Conservation (phyloP, 2,797 vertebrate genomes). For the Xiphorhynchus erythropygius region DNA sequence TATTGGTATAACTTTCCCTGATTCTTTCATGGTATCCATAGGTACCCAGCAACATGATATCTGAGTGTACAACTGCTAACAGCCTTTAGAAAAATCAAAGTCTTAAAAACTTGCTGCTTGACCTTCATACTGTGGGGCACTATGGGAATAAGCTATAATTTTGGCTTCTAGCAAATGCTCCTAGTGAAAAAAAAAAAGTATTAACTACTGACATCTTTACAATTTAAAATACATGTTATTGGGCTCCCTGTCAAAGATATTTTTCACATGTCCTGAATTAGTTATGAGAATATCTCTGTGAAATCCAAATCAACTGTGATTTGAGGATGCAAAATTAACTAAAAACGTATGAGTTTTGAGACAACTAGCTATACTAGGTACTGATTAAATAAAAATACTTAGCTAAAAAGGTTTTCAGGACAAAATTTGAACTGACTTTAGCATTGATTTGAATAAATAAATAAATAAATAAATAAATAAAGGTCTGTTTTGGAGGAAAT, state of each 20-base stretch:
- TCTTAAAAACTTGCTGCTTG: neutral
- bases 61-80: neutral
- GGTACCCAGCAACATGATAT: neutral
- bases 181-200: neutral
- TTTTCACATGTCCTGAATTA: neutral
- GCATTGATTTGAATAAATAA: neutral
- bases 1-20: neutral
- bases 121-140: neutral
- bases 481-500: neutral
- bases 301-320: neutral
- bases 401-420: neutral
- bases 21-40: neutral
- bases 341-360: neutral
- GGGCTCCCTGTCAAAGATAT: neutral
- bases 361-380: neutral
- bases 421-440: neutral
- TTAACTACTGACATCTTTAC: neutral
- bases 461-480: neutral
- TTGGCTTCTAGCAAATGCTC: neutral
- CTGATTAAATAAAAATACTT: neutral
- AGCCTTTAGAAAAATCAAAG: neutral
- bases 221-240: slow-evolving; percentile 4
- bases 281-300: neutral
- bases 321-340: neutral
- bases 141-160: neutral